A percentile compares a stretch with the other conserved stretches of the same genome.
These are phyloP conservation scores for Uloborus plumipes DNA, from an alignment of 2,888 invertebrate species.

Conservation along the genomic window DNA sequence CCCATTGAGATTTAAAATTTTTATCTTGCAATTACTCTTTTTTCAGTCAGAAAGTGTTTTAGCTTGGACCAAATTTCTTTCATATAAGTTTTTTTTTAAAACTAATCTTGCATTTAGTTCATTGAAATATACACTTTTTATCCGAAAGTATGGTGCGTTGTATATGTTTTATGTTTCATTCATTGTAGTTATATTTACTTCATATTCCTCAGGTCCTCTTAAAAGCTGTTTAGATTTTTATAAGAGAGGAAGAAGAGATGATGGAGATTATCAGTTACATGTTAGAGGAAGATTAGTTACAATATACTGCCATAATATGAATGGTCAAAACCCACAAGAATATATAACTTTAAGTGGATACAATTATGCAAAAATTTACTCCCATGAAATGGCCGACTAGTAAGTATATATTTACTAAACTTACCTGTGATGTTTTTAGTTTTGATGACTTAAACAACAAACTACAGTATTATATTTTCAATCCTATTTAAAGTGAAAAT, in stretches of 20 bases:
- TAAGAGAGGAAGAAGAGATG: constrained; percentile 72
- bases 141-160: no score
- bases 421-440: not conserved
- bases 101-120: no score
- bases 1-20: no score
- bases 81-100: no score
- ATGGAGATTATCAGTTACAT: constrained; percentile 80
- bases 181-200: no score
- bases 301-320: constrained; percentile 83
- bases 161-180: no score
- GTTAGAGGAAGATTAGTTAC: constrained; percentile 76
- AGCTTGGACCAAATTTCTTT: no score
- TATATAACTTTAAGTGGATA: constrained; percentile 79
- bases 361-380: constrained; percentile 83
- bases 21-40: no score
- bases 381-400: constrained; percentile 29
- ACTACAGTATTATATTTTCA: no score
- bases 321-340: constrained; percentile 78
- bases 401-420: constrained; percentile 17
- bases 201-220: constrained; percentile 68
- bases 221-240: constrained; percentile 72
- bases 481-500: no score
- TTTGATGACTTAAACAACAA: not conserved
- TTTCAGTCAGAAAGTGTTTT: no score
- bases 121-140: no score